Evolutionary conservation across 2,888 invertebrate genomes (phyloP), one percentile per base, ranked within the genome.

Genomic region (Coenonympha arcania): DNA sequence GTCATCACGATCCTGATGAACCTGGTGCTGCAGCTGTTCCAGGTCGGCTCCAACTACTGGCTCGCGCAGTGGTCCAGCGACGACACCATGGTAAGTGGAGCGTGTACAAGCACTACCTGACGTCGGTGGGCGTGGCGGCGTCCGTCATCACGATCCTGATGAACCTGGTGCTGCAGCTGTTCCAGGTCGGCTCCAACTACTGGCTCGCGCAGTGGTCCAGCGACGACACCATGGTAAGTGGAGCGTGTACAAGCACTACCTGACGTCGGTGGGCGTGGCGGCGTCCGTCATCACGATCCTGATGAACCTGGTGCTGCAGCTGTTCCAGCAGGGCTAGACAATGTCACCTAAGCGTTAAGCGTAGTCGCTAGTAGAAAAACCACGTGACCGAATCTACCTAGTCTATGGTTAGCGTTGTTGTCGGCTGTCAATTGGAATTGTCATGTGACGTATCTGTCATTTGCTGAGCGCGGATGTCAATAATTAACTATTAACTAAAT

Each of bases 91-190:
- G 66, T 68, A 58, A 18, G 78, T 91, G 92, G 88, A 83, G 87
- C 52, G 96, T 98, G 0, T 98, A 98, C 82, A 90, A 93, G 63
- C 93, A 95, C 74, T 99, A 98, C 74, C 87, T 96, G 59, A 90
- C 89, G 76, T 93, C 95, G 39, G 93, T 96, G 57, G 96, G 98
- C 31, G 77, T 95, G 64, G 83, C 92, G 43, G 85, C 94, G 46
- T 90, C 92, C 0, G 71, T 92, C 11, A 79, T 91, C 8, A 95
- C 96, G 1, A 84, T 96, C 46, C 52, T 93, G 0, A 90, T 96
- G 79, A 93, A 96, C 73, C 88, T 94, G 58, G 75, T 93, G 31
- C 93, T 92, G 73, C 95, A 95, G 88, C 90, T 90, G 56, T 93
- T 95, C 82, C 93, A 93, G 69, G 93, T 95, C 48, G 93, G 93